Evolutionary conservation across 2,113 vertebrate species (phyloP), one percentile per base, ranked within the genome.

Genomic region (Chunga burmeisteri): DNA sequence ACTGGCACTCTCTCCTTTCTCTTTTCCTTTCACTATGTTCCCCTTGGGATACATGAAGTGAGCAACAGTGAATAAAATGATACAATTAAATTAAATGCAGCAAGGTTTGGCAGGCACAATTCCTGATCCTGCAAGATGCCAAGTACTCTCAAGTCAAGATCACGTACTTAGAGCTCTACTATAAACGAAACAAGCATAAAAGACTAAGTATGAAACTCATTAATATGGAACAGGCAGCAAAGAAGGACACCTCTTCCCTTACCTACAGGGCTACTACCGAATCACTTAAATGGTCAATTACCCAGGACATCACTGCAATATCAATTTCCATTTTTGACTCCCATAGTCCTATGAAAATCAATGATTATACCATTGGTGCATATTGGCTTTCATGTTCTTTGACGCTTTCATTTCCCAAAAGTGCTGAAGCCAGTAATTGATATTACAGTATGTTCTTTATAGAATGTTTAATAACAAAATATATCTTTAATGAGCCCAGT

Each of bases 81-180:
- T 84, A 92, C 83, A 92, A 96, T 94, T 94, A 88, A 96, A 96
- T 90, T 86, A 96, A 96, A 95, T 22, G 86, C 80, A 92, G 86
- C 42, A 92, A 95, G 92, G 90, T 78, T 81, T 36, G 1, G 67
- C 92, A 95, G 85, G 73, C 95, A 90, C 77, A 83, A 11, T 42
- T 93, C 86, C 74, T 74, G 92, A 95, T 91, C 88, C 86, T 89
- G 82, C 63, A 88, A 95, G 77, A 83, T 71, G 80, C 86, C 90
- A 94, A 94, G 82, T 81, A 44, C 86, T 95, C 90, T 88, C 50
- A 63, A 90, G 84, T 82, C 81, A 86, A 88, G 94, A 95, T 92
- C 85, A 81, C 88, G 63, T 88, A 80, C 90, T 93, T 81, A 52
- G 42, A 92, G 88, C 80, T 88, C 82, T 75, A 52, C 81, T 81